phyloP scores from a whole-genome alignment of 2,797 vertebrate species.

The Muraenolepis orangiensis region DNA sequence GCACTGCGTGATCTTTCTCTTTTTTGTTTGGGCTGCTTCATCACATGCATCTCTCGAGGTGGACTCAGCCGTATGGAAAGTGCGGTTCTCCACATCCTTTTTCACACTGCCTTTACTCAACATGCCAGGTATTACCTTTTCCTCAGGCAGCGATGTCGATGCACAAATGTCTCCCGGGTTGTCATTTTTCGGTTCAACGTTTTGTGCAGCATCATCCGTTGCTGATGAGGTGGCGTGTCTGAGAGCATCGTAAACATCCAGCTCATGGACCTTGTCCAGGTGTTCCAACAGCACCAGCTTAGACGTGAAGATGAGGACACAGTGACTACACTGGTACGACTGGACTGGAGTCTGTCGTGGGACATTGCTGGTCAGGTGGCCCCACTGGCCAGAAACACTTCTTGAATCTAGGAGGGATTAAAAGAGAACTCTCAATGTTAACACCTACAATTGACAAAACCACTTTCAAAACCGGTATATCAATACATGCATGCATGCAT shows the following conservation, averaged over 20 bases:
- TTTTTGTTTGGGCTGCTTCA: slow-evolving; percentile 68
- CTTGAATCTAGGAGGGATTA: not conserved
- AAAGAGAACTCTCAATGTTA: not conserved
- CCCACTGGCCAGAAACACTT: not conserved
- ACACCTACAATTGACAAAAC: not conserved
- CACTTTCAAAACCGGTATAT: not conserved
- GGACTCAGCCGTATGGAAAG: slow-evolving; percentile 53
- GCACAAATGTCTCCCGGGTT: slow-evolving; percentile 71
- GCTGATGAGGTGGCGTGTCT: slow-evolving; percentile 67
- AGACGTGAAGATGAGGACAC: slow-evolving; percentile 82
- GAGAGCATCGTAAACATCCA: slow-evolving; percentile 54
- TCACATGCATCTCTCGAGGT: slow-evolving; percentile 68
- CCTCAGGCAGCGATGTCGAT: slow-evolving; percentile 72
- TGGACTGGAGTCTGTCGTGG: slow-evolving; percentile 63
- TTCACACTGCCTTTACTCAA: slow-evolving; percentile 77
- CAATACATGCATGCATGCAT: not conserved
- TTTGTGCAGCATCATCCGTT: slow-evolving; percentile 63
- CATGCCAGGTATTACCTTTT: slow-evolving; percentile 61
- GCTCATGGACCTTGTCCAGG: slow-evolving; percentile 78
- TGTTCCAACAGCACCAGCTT: slow-evolving; percentile 86
- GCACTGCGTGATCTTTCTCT: slow-evolving; percentile 72
- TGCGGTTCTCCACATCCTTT: slow-evolving; percentile 57
- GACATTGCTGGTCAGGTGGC: slow-evolving; percentile 62
- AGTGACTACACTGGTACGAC: slow-evolving; percentile 82
- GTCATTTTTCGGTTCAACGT: slow-evolving; percentile 65